Conservation (phyloP, 2,797 vertebrate species). For the Smutsia temminckii region DNA sequence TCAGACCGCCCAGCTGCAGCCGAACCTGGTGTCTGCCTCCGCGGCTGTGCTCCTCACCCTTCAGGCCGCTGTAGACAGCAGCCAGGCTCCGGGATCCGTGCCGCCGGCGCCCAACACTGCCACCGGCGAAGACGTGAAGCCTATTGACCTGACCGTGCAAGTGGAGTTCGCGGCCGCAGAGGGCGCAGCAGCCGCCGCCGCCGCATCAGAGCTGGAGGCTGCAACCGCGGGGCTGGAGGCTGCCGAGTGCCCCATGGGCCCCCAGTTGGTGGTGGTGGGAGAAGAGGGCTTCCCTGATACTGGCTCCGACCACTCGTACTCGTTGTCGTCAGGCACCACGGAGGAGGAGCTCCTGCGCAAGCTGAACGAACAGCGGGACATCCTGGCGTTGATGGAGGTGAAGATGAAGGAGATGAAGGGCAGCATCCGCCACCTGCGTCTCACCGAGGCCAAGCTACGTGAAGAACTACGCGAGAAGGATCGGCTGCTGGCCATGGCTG, state of each 20-base stretch:
- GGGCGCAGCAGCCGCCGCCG: conserved; percentile 74
- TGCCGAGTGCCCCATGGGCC: conserved; percentile 71
- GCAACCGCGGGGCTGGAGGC: conserved; percentile 74
- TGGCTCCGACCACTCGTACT: conserved; percentile 94
- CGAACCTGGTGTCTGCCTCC: conserved; percentile 74
- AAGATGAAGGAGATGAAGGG: conserved; percentile 99
- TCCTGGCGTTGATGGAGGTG: conserved; percentile 97
- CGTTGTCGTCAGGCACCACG: conserved; percentile 95
- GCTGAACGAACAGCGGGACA: conserved; percentile 97
- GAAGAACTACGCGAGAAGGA: conserved; percentile 96
- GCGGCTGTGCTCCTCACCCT: conserved; percentile 81
- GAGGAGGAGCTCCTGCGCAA: conserved; percentile 95
- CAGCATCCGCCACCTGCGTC: conserved; percentile 93
- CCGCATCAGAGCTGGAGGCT: conserved; percentile 80
- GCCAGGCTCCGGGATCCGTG: conserved; percentile 61
- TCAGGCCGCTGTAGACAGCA: conserved; percentile 75
- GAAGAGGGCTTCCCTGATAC: conserved; percentile 83
- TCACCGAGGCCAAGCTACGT: conserved; percentile 93
- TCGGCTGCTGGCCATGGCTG: conserved; percentile 87
- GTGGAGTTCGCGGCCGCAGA: conserved; percentile 83
- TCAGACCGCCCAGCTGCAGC: conserved; percentile 70
- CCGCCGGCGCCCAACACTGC: conserved; percentile 59
- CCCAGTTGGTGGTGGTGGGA: conserved; percentile 81
- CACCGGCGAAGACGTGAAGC: conserved; percentile 87
- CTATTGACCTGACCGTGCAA: conserved; percentile 90